Base-by-base conservation (phyloP, 2,888 invertebrate species). In the Phrixothrix hirtus region DNA sequence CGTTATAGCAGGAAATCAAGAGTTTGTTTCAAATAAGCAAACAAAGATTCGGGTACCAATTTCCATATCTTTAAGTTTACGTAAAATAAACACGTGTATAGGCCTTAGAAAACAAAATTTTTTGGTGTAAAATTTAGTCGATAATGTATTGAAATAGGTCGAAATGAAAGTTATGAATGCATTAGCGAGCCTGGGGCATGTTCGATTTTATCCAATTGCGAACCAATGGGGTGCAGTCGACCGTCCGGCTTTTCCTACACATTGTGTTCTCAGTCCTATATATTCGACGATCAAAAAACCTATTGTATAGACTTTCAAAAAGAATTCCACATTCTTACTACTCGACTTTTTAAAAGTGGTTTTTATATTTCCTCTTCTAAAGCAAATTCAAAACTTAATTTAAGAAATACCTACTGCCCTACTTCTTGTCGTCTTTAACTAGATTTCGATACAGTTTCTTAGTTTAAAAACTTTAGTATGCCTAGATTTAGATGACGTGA, bases 101-200 rank as follows among this genome's bases (percentile, higher is more conserved):
- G 15, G 32, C 16, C 38, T 10, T 12, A 15, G 30, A 21, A 26
- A 45, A 30, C 15, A 26, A n/a, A 3, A 13, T 10, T 45, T 43
- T 55, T 42, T 4, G 52, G 46, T 43, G 50, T 55, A 58, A 58
- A 60, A 60, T 60, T 56, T 59, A 55, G 51, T 41, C 53, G 57
- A 59, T 59, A 61, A 63, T 63, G 57, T 57, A 48, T 47, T 55
- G 59, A 62, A 63, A 65, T 63, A 65, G 58, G 61, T 61, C 61
- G 59, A 64, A 67, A 66, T 62, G 62, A 65, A 69, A 66, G 67
- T 67, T 69, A 68, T 68, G 69, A 66, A 68, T 68, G 66, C 66
- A 69, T 69, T 67, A 66, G 61, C 56, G 60, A 61, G 61, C 61
- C 39, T 50, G 57, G 62, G 63, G 63, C 62, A 61, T 62, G 63